Evolutionary conservation across 2,113 vertebrate species (phyloP).

Genomic region (Egretta garzetta): DNA sequence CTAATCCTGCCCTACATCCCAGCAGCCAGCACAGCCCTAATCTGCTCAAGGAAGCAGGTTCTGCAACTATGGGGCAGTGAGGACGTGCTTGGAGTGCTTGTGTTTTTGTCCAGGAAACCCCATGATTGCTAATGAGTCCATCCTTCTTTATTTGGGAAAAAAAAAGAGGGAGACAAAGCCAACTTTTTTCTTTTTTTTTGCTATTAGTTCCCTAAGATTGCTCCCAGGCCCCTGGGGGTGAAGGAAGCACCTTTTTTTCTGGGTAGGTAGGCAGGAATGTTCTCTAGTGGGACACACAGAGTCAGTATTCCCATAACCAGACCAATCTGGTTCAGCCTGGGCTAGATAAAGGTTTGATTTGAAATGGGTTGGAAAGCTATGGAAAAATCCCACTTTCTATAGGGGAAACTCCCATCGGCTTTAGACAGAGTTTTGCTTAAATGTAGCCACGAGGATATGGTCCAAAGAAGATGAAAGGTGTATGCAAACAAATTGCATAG

Average conservation of each 20-base stretch:
- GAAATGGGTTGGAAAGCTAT: neutral
- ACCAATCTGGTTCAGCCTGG: neutral
- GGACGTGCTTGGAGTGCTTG: neutral
- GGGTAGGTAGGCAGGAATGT: neutral
- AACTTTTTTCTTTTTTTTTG: neutral
- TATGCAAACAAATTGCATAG: neutral
- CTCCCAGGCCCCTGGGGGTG: neutral
- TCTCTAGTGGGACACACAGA: neutral
- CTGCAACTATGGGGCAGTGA: neutral
- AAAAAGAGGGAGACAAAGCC: neutral
- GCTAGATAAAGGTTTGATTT: neutral
- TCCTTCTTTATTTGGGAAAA: neutral
- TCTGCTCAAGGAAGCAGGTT: constrained; percentile 15
- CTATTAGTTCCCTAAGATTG: neutral
- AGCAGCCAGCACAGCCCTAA: neutral
- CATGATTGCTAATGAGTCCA: neutral
- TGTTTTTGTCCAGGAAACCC: neutral
- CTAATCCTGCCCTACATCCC: neutral
- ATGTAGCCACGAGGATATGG: neutral
- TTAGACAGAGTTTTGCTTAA: neutral
- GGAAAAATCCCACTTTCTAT: neutral
- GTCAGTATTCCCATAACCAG: neutral
- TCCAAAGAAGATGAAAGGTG: neutral
- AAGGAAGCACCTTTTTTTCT: neutral
- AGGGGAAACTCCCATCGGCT: neutral